Evolutionary conservation across 2,888 invertebrate genomes (phyloP).

Genomic region (Sthenelais limicola): DNA sequence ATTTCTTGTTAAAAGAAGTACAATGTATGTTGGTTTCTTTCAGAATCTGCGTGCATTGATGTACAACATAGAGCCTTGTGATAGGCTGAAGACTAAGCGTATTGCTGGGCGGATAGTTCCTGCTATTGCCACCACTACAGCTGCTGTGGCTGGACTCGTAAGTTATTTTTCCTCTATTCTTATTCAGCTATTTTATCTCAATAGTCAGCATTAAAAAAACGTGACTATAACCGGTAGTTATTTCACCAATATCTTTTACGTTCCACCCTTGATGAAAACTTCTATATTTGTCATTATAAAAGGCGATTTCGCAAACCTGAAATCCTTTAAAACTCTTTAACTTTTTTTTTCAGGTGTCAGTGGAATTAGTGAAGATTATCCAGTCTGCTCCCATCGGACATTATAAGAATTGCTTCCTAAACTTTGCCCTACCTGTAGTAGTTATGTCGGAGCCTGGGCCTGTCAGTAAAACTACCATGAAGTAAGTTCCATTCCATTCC

Average conservation of each 20-base stretch:
- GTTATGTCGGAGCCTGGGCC: conserved; percentile 70
- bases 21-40: no score
- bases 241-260: neutral
- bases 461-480: conserved; percentile 59
- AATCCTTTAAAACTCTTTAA: no score
- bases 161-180: conserved; percentile 48
- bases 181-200: no score
- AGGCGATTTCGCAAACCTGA: no score
- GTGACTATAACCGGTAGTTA: neutral
- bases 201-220: no score
- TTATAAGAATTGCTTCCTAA: conserved; percentile 70
- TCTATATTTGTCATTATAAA: conserved; percentile 15
- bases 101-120: conserved; percentile 73
- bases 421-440: conserved; percentile 69
- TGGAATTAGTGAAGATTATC: conserved; percentile 69
- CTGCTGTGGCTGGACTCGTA: conserved; percentile 72
- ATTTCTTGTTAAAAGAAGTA: no score
- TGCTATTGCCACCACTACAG: conserved; percentile 74
- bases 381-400: conserved; percentile 58
- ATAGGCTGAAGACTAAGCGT: conserved; percentile 68
- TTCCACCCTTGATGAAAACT: neutral
- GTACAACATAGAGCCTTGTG: conserved; percentile 70
- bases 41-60: conserved; percentile 71
- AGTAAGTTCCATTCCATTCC: conserved; percentile 59
- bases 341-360: conserved; percentile 58